Evolutionary conservation across 2,113 vertebrate species (phyloP).

Genomic region (Rhegmatorhina hoffmannsi): DNA sequence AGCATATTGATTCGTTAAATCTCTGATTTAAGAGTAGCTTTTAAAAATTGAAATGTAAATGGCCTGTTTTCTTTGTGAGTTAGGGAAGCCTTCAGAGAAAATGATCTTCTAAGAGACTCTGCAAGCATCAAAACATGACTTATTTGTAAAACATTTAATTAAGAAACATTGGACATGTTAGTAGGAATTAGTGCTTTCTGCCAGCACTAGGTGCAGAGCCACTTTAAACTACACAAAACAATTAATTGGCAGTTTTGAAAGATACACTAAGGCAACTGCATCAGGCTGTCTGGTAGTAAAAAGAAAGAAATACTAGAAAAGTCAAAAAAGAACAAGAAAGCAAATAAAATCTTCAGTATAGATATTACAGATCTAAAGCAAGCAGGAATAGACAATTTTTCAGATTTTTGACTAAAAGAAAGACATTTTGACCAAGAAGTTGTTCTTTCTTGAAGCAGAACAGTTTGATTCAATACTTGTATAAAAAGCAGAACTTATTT

Average conservation of each 20-base stretch:
- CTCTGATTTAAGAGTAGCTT: neutral
- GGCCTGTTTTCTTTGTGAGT: neutral
- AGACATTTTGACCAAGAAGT: neutral
- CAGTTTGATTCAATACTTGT: neutral
- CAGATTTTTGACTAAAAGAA: neutral
- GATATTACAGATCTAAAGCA: neutral
- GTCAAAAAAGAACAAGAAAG: neutral
- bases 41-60: neutral
- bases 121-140: neutral
- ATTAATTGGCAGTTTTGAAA: neutral
- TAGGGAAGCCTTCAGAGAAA: neutral
- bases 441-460: neutral
- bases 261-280: neutral
- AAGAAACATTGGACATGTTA: neutral
- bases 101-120: neutral
- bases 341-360: neutral
- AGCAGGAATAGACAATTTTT: neutral
- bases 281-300: neutral
- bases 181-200: neutral
- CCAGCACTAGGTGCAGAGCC: neutral
- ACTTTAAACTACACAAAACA: neutral
- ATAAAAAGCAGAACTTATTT: neutral
- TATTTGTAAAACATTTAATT: neutral
- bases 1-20: conserved; percentile 18
- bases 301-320: neutral